Conservation (phyloP, 2,888 invertebrate species). For the Palloptera scutellata region DNA sequence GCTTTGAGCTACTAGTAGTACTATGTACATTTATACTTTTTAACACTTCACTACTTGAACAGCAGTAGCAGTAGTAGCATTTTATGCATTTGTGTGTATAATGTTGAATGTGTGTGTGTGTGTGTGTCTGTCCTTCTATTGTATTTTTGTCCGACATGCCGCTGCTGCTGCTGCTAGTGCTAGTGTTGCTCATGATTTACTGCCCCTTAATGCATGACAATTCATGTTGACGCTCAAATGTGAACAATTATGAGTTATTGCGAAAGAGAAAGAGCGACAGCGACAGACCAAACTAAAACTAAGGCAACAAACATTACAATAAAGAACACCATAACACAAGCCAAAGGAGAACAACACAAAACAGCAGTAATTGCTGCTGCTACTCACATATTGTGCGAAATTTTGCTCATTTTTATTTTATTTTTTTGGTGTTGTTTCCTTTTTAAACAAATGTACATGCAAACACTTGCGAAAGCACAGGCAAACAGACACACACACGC, state of each 20-base stretch:
- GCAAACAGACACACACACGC: no score
- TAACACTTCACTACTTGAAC: no score
- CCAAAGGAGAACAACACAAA: no score
- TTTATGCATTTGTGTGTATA: not conserved
- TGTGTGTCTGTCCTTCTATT: not conserved
- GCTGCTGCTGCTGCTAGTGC: not conserved
- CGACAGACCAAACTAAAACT: not conserved
- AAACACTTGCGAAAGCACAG: not conserved
- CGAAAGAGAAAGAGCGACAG: not conserved
- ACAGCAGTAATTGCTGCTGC: no score
- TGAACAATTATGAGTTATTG: conserved; percentile 25
- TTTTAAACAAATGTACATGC: not conserved
- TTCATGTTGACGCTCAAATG: conserved; percentile 18
- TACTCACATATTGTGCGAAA: not conserved
- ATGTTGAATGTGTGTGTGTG: not conserved
- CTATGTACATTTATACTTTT: no score
- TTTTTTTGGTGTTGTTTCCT: not conserved
- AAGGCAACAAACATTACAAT: not conserved
- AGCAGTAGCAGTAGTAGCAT: no score
- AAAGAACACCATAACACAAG: not conserved
- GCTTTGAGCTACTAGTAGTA: no score
- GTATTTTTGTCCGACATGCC: not conserved
- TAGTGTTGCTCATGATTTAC: conserved; percentile 13
- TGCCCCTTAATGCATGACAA: conserved; percentile 19
- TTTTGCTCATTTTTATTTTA: not conserved